Conservation (phyloP, 2,113 vertebrate genomes). For the Stigmatopora argus region DNA sequence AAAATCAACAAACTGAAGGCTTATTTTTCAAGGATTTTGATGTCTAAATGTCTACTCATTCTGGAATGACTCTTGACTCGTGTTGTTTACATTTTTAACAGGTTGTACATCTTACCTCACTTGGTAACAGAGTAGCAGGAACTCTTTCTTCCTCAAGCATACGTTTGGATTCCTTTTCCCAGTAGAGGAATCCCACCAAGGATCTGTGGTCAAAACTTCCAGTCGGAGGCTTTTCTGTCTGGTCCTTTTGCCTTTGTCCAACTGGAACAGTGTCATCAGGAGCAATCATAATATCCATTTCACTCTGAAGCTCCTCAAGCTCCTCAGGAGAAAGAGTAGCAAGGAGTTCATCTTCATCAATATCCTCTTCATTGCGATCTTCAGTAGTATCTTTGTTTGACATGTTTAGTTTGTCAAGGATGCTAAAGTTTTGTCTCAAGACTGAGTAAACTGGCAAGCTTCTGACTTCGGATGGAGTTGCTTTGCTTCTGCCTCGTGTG, state of each 20-base stretch:
- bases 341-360: conserved; percentile 89
- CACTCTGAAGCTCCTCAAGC: conserved; percentile 84
- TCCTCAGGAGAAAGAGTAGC: conserved; percentile 90
- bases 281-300: conserved; percentile 91
- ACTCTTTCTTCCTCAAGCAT: conserved; percentile 90
- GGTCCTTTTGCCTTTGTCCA: conserved; percentile 91
- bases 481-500: conserved; percentile 42
- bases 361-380: conserved; percentile 67
- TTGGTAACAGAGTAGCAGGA: conserved; percentile 81
- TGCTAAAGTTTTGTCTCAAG: conserved; percentile 1
- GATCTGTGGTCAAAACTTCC: conserved; percentile 89
- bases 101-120: conserved; percentile 63
- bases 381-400: conserved; percentile 47
- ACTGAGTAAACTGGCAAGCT: conserved; percentile 23
- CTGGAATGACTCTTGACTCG: no score
- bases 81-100: not conserved
- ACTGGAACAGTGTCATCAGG: conserved; percentile 85
- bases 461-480: conserved; percentile 33
- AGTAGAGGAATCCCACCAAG: conserved; percentile 88
- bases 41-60: no score
- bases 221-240: conserved; percentile 85
- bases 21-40: no score
- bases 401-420: conserved; percentile 45
- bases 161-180: conserved; percentile 89
- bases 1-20: no score